These are phyloP conservation scores for Mesaphorura yosii DNA, from an alignment of 1,140 invertebrate genomes.

Conservation along the genomic window DNA sequence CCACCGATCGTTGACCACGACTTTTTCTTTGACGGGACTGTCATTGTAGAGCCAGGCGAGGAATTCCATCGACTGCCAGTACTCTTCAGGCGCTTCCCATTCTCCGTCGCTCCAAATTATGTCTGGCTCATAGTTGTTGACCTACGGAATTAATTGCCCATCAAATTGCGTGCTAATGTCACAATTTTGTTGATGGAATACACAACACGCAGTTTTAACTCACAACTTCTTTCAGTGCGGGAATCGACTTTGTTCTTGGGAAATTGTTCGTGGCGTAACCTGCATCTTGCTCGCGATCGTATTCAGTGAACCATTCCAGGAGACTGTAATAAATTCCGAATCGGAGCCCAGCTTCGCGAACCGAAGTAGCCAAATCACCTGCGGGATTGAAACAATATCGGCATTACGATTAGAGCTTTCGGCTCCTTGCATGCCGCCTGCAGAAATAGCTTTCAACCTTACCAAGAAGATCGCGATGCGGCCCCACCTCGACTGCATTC, in stretches of 20 bases:
- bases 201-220: slow-evolving; percentile 27
- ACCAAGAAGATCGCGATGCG: slow-evolving; percentile 66
- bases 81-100: slow-evolving; percentile 34
- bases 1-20: slow-evolving; percentile 49
- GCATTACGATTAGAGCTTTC: too few species aligned
- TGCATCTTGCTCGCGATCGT: slow-evolving; percentile 37
- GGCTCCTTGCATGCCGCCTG: too few species aligned
- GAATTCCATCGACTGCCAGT: slow-evolving; percentile 35
- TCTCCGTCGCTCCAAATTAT: slow-evolving; percentile 1
- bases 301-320: slow-evolving; percentile 43
- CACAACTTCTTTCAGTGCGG: slow-evolving; percentile 33
- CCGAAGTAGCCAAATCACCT: slow-evolving; percentile 38
- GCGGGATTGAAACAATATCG: too few species aligned
- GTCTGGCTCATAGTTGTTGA: background rate
- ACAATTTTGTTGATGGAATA: background rate
- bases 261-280: slow-evolving; percentile 31
- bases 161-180: slow-evolving; percentile 47
- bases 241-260: too few species aligned
- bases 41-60: background rate
- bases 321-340: slow-evolving; percentile 43
- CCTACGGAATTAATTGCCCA: slow-evolving; percentile 49
- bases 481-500: slow-evolving; percentile 77
- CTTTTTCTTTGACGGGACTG: slow-evolving; percentile 41
- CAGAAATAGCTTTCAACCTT: too few species aligned
- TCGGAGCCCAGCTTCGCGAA: slow-evolving; percentile 35